Evolutionary conservation across 2,888 invertebrate species (phyloP), one percentile per base, ranked within the genome.

Genomic region (Tribolium freemani): DNA sequence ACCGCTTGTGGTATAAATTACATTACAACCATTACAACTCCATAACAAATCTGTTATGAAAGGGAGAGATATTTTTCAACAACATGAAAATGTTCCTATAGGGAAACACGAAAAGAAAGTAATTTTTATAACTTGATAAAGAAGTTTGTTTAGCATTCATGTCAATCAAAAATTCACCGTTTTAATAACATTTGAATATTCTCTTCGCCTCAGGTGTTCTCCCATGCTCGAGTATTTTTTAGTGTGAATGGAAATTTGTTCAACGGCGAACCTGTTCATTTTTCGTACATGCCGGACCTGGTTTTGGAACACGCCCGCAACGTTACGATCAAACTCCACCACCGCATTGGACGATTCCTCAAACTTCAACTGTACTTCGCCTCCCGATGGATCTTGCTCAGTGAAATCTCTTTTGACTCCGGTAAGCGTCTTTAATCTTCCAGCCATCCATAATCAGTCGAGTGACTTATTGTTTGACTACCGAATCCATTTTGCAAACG

Each of bases 351-450:
- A 69, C 90, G 90, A 77, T 94, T 90, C 86, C 87, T 96, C 77
- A 93, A 93, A 87, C 87, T 93, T 82, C 91, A 93, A 83, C 89
- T 96, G 64, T 93, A 93, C 86, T 96, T 95, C 85, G 93, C 93
- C 68, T 90, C 92, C 50, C 89, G 91, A 80, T 96, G 96, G 95
- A 92, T 96, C 83, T 91, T 96, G 89, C 89, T 96, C 81, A 94
- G 95, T 85, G 96, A 96, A 87, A 90, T 96, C 76, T 91, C 92
- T 80, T 96, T 96, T 85, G 91, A 91, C 81, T 95, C 95, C 80
- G 92, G 95, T 95, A 87, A 87, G 88, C 69, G 66, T 58, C 69
- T 73, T 71, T 76, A 72, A 76, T 76, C 75, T 71, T 64, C 58
- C 76, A 54, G 30, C 75, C 72, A 74, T 76, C 75, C 73, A 75